Conservation (phyloP, 1,140 invertebrate genomes). For the Ephestia elutella region DNA sequence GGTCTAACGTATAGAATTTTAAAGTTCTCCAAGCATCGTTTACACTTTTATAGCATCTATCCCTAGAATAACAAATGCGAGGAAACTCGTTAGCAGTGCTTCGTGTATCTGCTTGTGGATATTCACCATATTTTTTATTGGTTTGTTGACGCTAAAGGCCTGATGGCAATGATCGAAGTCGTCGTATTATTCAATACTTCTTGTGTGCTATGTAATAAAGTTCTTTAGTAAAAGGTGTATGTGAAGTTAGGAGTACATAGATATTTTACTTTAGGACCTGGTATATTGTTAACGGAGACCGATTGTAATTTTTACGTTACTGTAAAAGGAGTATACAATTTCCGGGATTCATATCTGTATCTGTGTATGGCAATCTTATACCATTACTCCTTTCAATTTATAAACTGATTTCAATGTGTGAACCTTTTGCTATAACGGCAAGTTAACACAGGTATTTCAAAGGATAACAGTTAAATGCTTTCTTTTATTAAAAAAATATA, state of each 20-base stretch:
- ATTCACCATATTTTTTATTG: constrained; percentile 1
- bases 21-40: constrained; percentile 5
- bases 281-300: too few relatives aligned
- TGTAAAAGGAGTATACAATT: too few relatives aligned
- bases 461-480: too few relatives aligned
- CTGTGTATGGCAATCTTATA: too few relatives aligned
- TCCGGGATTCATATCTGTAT: too few relatives aligned
- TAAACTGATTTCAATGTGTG: too few relatives aligned
- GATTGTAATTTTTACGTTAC: too few relatives aligned
- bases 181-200: not conserved
- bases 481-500: too few relatives aligned
- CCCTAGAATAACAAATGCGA: constrained; percentile 3
- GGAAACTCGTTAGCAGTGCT: constrained; percentile 1
- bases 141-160: not conserved
- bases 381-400: too few relatives aligned
- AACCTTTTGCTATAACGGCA: too few relatives aligned
- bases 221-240: not conserved
- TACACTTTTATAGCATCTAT: constrained; percentile 8
- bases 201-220: not conserved
- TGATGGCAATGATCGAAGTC: not conserved
- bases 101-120: not conserved
- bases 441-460: too few relatives aligned
- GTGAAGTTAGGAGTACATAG: not conserved
- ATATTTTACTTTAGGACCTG: too few relatives aligned
- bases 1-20: constrained; percentile 7